These are phyloP conservation scores for Bugula neritina DNA, from an alignment of 2,888 invertebrate genomes.

Conservation along the genomic window DNA sequence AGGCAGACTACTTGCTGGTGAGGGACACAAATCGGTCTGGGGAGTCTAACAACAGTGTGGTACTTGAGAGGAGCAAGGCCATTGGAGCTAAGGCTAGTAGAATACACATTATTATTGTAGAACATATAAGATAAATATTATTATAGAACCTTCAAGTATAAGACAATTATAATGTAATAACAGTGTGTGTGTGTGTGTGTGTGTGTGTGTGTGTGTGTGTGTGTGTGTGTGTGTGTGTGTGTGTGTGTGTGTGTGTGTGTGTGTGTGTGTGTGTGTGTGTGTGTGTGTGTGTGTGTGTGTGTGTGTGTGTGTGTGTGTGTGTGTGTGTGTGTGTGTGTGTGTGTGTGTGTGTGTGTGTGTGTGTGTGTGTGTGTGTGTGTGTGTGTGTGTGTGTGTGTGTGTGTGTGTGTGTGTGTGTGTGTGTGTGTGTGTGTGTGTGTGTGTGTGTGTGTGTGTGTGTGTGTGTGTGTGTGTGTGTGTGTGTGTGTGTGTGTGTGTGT, in stretches of 20 bases:
- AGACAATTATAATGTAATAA: no score
- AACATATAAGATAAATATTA: no score
- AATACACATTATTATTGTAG: no score
- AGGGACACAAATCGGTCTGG: conserved; percentile 54
- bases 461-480: conserved; percentile 20
- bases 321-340: neutral
- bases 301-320: neutral
- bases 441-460: neutral
- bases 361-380: neutral
- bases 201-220: conserved; percentile 20
- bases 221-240: conserved; percentile 26
- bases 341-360: neutral
- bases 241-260: conserved; percentile 18
- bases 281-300: neutral
- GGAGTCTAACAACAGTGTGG: conserved; percentile 42
- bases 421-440: neutral
- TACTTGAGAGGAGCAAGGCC: conserved; percentile 53
- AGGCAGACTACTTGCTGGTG: neutral
- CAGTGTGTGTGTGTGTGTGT: neutral
- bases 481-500: neutral
- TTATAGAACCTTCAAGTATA: no score
- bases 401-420: neutral
- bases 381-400: neutral
- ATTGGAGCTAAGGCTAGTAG: conserved; percentile 44
- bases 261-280: neutral